Evolutionary conservation across 2,888 invertebrate genomes (phyloP).

Genomic region (Polymixis flavicincta): DNA sequence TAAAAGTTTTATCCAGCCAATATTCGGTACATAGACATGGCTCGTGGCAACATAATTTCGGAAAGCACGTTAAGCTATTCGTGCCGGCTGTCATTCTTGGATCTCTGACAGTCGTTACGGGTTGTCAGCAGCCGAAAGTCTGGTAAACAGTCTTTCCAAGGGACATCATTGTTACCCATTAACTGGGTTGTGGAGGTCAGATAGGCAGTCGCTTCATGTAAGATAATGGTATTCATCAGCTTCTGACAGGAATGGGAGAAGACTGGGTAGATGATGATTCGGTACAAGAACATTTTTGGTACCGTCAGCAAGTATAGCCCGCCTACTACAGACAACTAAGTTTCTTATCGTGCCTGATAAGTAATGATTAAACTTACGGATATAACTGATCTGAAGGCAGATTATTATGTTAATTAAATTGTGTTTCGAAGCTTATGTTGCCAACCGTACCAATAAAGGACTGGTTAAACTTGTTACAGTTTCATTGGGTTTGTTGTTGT

Average conservation of each 20-base stretch:
- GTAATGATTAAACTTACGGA: conserved; percentile 48
- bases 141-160: not conserved
- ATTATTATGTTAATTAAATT: conserved; percentile 49
- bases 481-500: conserved; percentile 35
- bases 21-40: not conserved
- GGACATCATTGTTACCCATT: not conserved
- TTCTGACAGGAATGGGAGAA: not conserved
- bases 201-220: not conserved
- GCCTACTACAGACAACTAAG: conserved; percentile 18
- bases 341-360: conserved; percentile 37
- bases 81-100: not conserved
- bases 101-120: not conserved
- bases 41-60: not conserved
- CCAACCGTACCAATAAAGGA: conserved; percentile 36
- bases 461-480: conserved; percentile 36
- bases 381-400: conserved; percentile 30
- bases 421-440: conserved; percentile 44
- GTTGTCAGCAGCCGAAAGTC: not conserved
- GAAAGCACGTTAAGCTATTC: not conserved
- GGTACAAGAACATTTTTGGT: conserved; percentile 7
- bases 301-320: conserved; percentile 18
- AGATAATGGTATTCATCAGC: not conserved
- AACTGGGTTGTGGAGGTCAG: not conserved
- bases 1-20: not conserved
- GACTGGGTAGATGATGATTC: not conserved